Evolutionary conservation across 2,797 vertebrate genomes (phyloP).

Genomic region (Sebastes hopkinsi): DNA sequence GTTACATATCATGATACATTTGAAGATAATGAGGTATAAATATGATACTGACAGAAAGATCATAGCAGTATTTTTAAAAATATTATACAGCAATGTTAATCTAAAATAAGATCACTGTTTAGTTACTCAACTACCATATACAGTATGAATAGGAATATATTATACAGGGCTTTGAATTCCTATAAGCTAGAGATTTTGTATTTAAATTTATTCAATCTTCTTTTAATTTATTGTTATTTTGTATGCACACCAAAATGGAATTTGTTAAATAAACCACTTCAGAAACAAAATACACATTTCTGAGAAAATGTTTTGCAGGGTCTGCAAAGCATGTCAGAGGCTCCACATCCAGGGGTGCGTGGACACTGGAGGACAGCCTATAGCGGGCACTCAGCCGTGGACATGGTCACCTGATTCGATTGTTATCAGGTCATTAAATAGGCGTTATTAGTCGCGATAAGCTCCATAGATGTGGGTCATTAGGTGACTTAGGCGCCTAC

Average conservation of each 20-base stretch:
- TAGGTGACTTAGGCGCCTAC: too few species aligned
- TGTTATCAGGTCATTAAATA: too few species aligned
- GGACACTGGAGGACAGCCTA: too few species aligned
- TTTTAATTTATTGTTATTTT: constrained; percentile 4
- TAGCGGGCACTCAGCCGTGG: too few species aligned
- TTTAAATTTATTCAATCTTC: not conserved
- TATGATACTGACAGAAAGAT: not conserved
- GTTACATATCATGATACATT: not conserved
- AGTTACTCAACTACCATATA: not conserved
- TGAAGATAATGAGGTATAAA: not conserved
- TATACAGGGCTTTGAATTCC: not conserved
- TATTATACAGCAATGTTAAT: not conserved
- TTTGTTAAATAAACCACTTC: not conserved
- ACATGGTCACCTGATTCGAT: too few species aligned
- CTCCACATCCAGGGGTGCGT: too few species aligned
- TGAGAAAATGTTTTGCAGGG: not conserved
- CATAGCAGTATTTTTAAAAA: not conserved
- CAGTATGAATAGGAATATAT: not conserved
- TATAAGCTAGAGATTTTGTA: not conserved
- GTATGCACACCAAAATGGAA: not conserved
- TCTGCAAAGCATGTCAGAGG: too few species aligned
- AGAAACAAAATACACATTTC: not conserved
- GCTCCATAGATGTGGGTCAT: too few species aligned
- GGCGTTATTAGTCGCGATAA: too few species aligned
- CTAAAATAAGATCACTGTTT: not conserved